Percentiles rank a stretch among this genome's conserved stretches.
phyloP scores from a whole-genome alignment of 2,888 invertebrate genomes.

The Acanthosoma haemorrhoidale region DNA sequence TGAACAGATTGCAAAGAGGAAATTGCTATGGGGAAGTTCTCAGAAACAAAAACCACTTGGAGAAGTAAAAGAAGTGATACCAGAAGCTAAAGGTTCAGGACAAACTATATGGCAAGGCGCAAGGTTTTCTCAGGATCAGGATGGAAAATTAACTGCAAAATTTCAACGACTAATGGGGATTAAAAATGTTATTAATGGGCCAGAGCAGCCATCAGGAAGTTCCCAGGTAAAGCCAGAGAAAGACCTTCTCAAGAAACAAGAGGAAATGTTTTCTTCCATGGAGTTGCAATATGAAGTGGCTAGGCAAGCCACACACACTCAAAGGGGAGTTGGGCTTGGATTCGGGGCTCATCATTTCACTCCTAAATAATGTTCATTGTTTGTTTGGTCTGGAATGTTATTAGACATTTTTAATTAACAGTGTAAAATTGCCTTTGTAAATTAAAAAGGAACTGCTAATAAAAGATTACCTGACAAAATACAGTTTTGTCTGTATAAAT shows the following conservation, averaged over 20 bases:
- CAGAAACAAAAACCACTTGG: conserved; percentile 22
- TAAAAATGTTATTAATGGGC: conserved; percentile 50
- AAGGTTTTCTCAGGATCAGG: conserved; percentile 82
- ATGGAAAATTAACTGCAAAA: conserved; percentile 88
- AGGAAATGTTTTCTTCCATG: conserved; percentile 87
- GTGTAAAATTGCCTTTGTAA: background rate
- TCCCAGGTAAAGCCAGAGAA: conserved; percentile 39
- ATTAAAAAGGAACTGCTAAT: background rate
- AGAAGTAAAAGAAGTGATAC: conserved; percentile 23
- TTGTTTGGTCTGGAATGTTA: conserved; percentile 3
- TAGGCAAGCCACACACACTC: conserved; percentile 90
- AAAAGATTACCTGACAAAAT: background rate
- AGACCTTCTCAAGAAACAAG: conserved; percentile 48
- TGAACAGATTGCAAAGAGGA: conserved; percentile 85
- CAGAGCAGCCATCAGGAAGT: conserved; percentile 16
- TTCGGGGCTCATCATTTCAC: conserved; percentile 53
- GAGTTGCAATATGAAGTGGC: conserved; percentile 96
- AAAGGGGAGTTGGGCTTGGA: conserved; percentile 80
- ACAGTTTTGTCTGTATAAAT: background rate
- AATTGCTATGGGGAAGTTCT: conserved; percentile 71
- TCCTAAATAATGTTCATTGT: conserved; percentile 10
- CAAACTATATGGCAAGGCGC: conserved; percentile 66
- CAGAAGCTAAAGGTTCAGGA: conserved; percentile 25
- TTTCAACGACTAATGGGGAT: conserved; percentile 97
- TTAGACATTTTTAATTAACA: background rate